Base-by-base conservation (phyloP, 1,140 invertebrate species). In the Macrostomum lignano region DNA sequence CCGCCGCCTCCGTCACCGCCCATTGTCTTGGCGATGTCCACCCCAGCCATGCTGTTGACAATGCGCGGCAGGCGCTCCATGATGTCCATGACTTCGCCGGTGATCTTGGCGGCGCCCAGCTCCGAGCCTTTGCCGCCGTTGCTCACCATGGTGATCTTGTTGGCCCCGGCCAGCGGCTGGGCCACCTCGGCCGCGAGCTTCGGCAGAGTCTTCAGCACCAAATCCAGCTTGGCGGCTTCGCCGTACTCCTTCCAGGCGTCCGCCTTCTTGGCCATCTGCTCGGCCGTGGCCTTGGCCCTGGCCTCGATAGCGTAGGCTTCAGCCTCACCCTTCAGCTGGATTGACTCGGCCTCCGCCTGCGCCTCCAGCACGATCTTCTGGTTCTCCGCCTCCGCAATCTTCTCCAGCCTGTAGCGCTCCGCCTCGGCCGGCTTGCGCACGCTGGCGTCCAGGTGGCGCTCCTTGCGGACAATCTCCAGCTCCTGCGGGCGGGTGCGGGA, bases 231-330 rank as follows among this genome's bases (percentile, higher is more conserved):
- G 21, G 84, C 84, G 30, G 84, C 82, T 39, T 76, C 30, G 11
- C 17, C 17, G 49, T 88, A 94, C 47, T 88, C 77, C 47, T 74
- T 77, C 68, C 72, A 91, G 15, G 84, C 84, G 44, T 84, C 78
- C 6, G 82, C 84, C 51, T 93, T 93, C 57, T 79, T 79, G 1
- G 72, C 68, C 73, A 91, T 84, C 61, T 84, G 79, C 58, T 82
- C 78, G 3, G 81, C 78, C 48, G 93, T 82, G 7, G 84, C 82
- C 43, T 71, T 76, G 0, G 81, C 82, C 54, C 81, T 82, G 2
- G 75, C 77, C 44, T 78, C 69, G 47, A 91, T 75, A 14, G 81
- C 77, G 55, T 68, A 84, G 1, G 84, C 81, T 55, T 88, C 77
- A 6, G 84, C 82, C 52, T 82, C 75, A 7, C 74, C 74, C 7